Evolutionary conservation across 2,113 vertebrate genomes (phyloP).

Genomic region (Passerina amoena): DNA sequence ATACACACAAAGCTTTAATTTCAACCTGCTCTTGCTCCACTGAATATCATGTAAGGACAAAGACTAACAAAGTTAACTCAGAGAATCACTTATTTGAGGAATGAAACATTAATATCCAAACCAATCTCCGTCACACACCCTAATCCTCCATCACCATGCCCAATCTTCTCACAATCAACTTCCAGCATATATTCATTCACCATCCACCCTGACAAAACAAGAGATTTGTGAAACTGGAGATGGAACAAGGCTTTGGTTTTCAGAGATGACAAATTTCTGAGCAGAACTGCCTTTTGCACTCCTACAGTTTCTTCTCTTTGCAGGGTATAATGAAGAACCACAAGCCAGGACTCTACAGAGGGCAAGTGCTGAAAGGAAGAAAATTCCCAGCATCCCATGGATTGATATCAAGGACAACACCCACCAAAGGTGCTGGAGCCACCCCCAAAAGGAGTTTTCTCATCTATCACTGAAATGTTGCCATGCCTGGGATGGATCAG

Average conservation of each 20-base stretch:
- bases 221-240: neutral
- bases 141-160: neutral
- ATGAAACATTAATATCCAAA: neutral
- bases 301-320: neutral
- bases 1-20: neutral
- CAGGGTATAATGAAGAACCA: neutral
- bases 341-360: neutral
- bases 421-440: neutral
- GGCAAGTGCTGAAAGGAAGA: neutral
- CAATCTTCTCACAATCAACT: neutral
- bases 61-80: neutral
- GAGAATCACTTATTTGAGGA: neutral
- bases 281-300: neutral
- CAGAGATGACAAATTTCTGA: neutral
- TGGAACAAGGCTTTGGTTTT: neutral
- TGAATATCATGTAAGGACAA: neutral
- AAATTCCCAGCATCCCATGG: accelerated
- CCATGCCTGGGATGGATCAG: accelerated
- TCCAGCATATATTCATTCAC: neutral
- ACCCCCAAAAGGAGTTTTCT: neutral
- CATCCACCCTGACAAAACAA: neutral
- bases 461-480: neutral
- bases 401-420: neutral
- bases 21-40: neutral
- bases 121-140: neutral